Base-by-base conservation (phyloP, 2,797 vertebrate genomes). In the Spinibarbus caldwelli region DNA sequence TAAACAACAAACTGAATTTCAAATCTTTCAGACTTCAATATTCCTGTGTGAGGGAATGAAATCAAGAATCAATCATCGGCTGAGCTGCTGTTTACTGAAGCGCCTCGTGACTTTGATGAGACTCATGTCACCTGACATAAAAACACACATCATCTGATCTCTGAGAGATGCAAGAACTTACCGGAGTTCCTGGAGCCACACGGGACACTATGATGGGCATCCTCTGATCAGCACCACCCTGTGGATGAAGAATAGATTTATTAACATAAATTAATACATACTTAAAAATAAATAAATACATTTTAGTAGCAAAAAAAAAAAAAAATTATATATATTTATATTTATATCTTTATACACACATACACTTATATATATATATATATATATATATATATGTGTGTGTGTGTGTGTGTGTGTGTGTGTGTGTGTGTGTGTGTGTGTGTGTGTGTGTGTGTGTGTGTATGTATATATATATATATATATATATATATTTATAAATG, bases 171-270 rank as follows among this genome's bases (percentile, higher is more conserved):
- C 15, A 26, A 6, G 67, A 87, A 96, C 96, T 94, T 95, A 99
- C 98, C 79, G 98, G 96, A 85, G 98, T 99, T 95, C 98, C 98
- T 73, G 98, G 98, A 90, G 98, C 98, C 89, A 99, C 98, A 84
- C 97, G 95, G 75, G 98, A 99, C 86, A 99, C 98, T 49, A 99
- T 98, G 89, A 99, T 97, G 0, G 98, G 98, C 98, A 99, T 99
- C 94, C 98, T 98, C 95, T 99, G 98, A 93, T 99, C 98, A 70
- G 94, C 97, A 84, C 98, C 98, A 87, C 98, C 98, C 98, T 99
- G 92, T 54, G 86, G 80, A 81, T 15, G 11, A 26, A 54, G 12
- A 54, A n/a, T 3, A 57, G 14, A 59, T n/a, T 59, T 52, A 21
- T 52, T 17, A 9, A 14, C 4, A 9, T 2, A 3, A 4, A 17